Base-by-base conservation (phyloP, 1,140 invertebrate genomes). In the Trigoniulus corallinus region DNA sequence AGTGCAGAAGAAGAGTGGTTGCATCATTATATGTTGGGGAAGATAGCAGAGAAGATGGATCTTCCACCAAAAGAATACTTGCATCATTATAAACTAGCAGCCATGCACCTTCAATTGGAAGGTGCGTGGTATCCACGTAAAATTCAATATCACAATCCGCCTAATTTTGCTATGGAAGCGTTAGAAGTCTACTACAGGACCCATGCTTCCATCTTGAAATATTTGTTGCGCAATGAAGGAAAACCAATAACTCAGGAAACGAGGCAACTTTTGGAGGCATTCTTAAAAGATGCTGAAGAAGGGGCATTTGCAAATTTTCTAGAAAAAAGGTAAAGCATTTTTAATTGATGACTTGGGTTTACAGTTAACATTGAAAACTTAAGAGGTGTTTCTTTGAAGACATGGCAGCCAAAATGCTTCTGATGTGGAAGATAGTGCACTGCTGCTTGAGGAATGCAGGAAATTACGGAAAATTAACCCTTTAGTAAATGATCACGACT, bases 11-110 rank as follows among this genome's bases (percentile, higher is more conserved):
- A 89, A 61, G 67, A 77, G 43, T 96, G 91, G 91, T 68, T 92
- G 13, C 79, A 84, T 60, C 82, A 88, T 61, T 94, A 93, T 60
- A 91, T 94, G 82, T 69, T 93, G 21, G 89, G 84, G 0, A 95
- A 96, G 75, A 81, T 92, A 43, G 73, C 79, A 0, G 86, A 92
- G 62, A 93, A 92, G 62, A 74, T 75, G 52, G 77, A 79, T 51
- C 75, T 80, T 54, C 71, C 80, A 54, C 78, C 83, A 0, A 69
- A 72, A n/a, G 64, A 79, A 25, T 88, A 81, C 66, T 66, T 93
- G 18, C 71, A 80, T 54, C 79, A 86, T 68, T 94, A 91, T 62
- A 67, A 77, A 60, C 75, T 77, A 65, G 77, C 86, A 20, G 75
- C 77, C 22, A 72, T 78, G 60, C 76, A 80, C 62, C 67, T 93